Conservation (phyloP, 2,113 vertebrate species). For the Tylochromis polylepis region DNA sequence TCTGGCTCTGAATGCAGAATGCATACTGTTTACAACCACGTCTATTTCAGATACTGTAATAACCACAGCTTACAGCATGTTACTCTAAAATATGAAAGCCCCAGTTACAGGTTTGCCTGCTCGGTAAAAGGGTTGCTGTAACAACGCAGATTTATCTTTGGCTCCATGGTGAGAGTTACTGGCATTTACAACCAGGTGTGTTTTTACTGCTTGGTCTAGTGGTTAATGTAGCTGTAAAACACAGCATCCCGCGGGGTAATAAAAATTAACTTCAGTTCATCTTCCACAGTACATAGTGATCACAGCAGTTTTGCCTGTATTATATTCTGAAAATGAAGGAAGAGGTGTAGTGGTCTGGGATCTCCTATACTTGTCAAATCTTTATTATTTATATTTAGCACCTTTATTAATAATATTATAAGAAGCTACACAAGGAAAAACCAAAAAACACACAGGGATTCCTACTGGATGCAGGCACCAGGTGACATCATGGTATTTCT, state of each 20-base stretch:
- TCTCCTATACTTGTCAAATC: neutral
- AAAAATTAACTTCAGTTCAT: conserved; percentile 37
- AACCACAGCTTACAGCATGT: neutral
- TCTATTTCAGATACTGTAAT: neutral
- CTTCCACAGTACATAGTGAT: neutral
- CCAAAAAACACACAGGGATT: neutral
- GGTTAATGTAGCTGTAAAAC: conserved; percentile 34
- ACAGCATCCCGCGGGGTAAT: conserved; percentile 1
- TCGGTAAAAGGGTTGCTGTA: neutral
- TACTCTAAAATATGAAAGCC: neutral
- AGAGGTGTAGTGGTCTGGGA: neutral
- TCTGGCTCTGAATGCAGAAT: neutral
- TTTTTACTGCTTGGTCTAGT: conserved; percentile 24
- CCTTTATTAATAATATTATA: neutral
- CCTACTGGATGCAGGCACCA: neutral
- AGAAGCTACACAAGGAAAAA: neutral
- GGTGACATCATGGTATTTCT: neutral
- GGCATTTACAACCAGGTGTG: conserved; percentile 47
- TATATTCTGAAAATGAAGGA: neutral
- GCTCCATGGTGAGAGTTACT: neutral
- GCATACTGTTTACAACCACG: neutral
- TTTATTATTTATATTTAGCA: neutral
- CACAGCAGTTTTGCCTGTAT: neutral
- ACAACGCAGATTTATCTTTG: neutral
- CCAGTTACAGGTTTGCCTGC: neutral